Conservation (phyloP, 1,140 invertebrate genomes). For the Drosophila kohkoa region DNA sequence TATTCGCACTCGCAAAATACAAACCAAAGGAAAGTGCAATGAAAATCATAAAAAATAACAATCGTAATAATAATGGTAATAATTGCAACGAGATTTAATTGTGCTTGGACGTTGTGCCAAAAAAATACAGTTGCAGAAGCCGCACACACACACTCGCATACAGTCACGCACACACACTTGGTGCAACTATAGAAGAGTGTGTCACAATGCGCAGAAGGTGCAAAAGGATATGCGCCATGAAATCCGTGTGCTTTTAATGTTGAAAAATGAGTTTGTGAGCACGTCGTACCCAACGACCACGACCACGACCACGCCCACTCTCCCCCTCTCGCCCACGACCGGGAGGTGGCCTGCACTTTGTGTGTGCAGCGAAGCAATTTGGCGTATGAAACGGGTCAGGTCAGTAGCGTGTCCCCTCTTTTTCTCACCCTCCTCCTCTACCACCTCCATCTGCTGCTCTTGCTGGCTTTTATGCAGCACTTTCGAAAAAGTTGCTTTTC, state of each 20-base stretch:
- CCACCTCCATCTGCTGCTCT: slow-evolving; percentile 24
- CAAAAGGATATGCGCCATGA: slow-evolving; percentile 73
- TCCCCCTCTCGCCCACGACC: neutral
- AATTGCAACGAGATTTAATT: slow-evolving; percentile 76
- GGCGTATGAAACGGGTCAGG: slow-evolving; percentile 80
- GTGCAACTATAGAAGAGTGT: slow-evolving; percentile 13
- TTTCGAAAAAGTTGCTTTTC: slow-evolving; percentile 62
- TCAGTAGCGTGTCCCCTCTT: slow-evolving; percentile 46
- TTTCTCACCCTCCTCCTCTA: slow-evolving; percentile 16
- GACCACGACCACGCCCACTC: slow-evolving; percentile 26
- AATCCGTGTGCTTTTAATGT: slow-evolving; percentile 80
- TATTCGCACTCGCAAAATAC: neutral
- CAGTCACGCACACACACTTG: slow-evolving; percentile 24
- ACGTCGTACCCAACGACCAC: slow-evolving; percentile 50
- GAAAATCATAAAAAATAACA: slow-evolving; percentile 32
- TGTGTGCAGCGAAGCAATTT: slow-evolving; percentile 80
- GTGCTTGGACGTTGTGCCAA: slow-evolving; percentile 52
- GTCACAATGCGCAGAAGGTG: slow-evolving; percentile 64
- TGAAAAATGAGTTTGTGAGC: slow-evolving; percentile 81
- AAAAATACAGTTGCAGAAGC: slow-evolving; percentile 54
- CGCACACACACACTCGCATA: slow-evolving; percentile 22
- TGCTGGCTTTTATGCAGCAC: slow-evolving; percentile 70
- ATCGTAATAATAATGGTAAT: slow-evolving; percentile 50
- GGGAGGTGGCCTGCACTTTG: slow-evolving; percentile 45
- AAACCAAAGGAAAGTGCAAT: slow-evolving; percentile 15